phyloP scores from a whole-genome alignment of 2,888 invertebrate species.

The Eilema caniola region DNA sequence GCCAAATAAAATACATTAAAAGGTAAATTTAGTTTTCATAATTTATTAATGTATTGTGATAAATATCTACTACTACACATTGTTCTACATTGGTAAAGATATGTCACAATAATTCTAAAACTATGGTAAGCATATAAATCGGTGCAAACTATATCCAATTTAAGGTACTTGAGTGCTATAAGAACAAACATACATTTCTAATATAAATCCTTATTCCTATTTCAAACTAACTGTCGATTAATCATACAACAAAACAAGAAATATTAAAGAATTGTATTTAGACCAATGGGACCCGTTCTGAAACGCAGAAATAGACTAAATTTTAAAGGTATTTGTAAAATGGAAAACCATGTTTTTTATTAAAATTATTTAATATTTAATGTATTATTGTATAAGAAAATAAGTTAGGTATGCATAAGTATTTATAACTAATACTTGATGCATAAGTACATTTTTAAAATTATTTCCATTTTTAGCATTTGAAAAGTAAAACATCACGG shows the following conservation, averaged over 20 bases:
- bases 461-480: too few species aligned
- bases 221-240: neutral
- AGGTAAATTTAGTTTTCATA: constrained; percentile 17
- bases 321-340: too few species aligned
- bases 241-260: neutral
- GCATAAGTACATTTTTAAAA: too few species aligned
- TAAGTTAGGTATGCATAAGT: too few species aligned
- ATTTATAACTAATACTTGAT: too few species aligned
- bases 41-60: constrained; percentile 56
- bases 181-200: constrained; percentile 18
- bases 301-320: too few species aligned
- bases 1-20: neutral
- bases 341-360: too few species aligned
- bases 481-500: too few species aligned
- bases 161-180: constrained; percentile 46
- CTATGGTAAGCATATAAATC: constrained; percentile 23
- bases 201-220: constrained; percentile 5
- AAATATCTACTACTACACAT: constrained; percentile 63
- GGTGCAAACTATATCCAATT: constrained; percentile 44
- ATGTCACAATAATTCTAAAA: constrained; percentile 31
- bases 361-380: too few species aligned
- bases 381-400: too few species aligned
- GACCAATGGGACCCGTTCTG: too few species aligned
- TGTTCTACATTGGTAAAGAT: constrained; percentile 36
- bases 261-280: neutral